phyloP scores from a whole-genome alignment of 2,797 vertebrate genomes.

The Sebastes reedi region DNA sequence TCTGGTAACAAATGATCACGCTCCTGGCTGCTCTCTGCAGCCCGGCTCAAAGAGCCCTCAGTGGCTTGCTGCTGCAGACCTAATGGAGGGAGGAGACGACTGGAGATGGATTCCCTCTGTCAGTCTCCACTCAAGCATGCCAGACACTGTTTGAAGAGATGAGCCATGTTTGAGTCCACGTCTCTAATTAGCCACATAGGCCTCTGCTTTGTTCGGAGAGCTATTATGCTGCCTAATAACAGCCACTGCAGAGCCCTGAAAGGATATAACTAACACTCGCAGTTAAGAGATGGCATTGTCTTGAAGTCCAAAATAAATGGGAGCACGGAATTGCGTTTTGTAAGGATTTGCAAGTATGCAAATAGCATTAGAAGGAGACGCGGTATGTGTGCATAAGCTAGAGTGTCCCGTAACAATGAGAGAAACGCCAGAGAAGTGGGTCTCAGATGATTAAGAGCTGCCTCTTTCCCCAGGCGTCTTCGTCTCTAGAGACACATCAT shows the following conservation, averaged over 20 bases:
- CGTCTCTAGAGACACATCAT: constrained; percentile 80
- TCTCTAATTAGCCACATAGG: constrained; percentile 77
- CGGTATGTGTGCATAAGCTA: constrained; percentile 14
- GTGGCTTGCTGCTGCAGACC: constrained; percentile 54
- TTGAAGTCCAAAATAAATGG: constrained; percentile 57
- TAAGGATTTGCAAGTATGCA: constrained; percentile 76
- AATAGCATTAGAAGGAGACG: constrained; percentile 60
- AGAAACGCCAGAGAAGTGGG: constrained; percentile 74
- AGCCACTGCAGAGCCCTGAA: constrained; percentile 40
- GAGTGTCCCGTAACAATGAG: constrained; percentile 40
- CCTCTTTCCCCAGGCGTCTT: constrained; percentile 69
- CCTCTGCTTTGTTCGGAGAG: constrained; percentile 57
- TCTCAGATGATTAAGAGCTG: constrained; percentile 81
- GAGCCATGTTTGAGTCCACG: constrained; percentile 67
- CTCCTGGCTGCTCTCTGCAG: constrained; percentile 60
- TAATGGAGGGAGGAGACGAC: constrained; percentile 44
- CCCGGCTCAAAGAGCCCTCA: constrained; percentile 51
- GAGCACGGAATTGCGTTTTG: constrained; percentile 56
- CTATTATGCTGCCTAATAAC: constrained; percentile 62
- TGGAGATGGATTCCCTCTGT: constrained; percentile 74
- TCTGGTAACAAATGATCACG: constrained; percentile 69
- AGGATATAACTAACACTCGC: constrained; percentile 52
- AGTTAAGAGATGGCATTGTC: constrained; percentile 50
- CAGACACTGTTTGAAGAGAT: constrained; percentile 71
- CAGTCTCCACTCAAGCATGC: constrained; percentile 69